A percentile compares a stretch with the other conserved stretches of the same genome.
phyloP scores from a whole-genome alignment of 2,888 invertebrate species.

The Rhagonycha fulva region DNA sequence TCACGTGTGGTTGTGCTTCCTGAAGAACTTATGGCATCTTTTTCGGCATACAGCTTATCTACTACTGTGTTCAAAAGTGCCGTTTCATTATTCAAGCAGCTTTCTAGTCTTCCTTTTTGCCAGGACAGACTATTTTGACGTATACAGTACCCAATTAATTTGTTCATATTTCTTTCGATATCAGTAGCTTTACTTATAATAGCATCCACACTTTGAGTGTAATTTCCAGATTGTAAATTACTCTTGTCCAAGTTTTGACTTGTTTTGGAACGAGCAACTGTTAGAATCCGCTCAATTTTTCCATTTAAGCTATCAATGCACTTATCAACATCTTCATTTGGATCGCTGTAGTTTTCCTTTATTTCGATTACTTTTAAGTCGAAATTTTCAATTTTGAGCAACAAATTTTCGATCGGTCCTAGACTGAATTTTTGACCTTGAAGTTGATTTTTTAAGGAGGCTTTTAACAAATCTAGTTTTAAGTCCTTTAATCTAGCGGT shows the following conservation, averaged over 20 bases:
- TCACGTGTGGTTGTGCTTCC: neutral
- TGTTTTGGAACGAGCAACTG: neutral
- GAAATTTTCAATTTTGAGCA: neutral
- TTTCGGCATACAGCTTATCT: neutral
- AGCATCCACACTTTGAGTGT: neutral
- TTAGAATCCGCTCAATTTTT: neutral
- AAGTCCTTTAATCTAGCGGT: conserved; percentile 1
- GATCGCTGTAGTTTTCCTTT: neutral
- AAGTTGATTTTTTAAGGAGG: neutral
- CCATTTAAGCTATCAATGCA: neutral
- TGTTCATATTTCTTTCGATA: conserved; percentile 12
- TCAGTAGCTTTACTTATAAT: conserved; percentile 1
- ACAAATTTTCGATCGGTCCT: neutral
- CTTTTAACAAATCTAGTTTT: conserved; percentile 1
- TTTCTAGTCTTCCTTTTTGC: conserved; percentile 5
- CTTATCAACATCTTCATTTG: neutral
- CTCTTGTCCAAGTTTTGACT: neutral
- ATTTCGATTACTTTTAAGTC: neutral
- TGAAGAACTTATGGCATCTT: neutral
- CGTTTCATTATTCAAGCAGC: conserved; percentile 5
- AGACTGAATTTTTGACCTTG: neutral
- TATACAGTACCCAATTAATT: conserved; percentile 12
- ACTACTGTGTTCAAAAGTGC: neutral
- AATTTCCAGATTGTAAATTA: neutral
- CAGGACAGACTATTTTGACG: conserved; percentile 8